A percentile compares a stretch with the other conserved stretches of the same genome.
These are phyloP conservation scores for Didymodactylos carnosus DNA, from an alignment of 2,888 invertebrate genomes.

Conservation along the genomic window DNA sequence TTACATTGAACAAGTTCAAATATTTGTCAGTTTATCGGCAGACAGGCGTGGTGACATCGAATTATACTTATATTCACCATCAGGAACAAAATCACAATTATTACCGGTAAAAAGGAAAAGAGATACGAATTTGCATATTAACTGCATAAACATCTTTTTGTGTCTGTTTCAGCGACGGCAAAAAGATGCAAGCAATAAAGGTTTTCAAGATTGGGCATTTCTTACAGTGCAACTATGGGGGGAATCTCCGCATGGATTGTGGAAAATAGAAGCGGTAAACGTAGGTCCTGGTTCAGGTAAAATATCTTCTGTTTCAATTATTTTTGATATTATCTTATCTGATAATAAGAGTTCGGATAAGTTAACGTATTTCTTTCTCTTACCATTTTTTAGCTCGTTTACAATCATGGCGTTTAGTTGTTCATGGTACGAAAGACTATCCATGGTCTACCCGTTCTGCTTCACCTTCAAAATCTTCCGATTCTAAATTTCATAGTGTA, in stretches of 20 bases:
- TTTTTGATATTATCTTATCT: too few relatives aligned
- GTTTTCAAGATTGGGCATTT: constrained; percentile 97
- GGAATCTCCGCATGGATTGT: constrained; percentile 36
- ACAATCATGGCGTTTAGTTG: not conserved
- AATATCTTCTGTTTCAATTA: too few relatives aligned
- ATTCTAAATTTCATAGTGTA: not conserved
- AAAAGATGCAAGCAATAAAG: constrained; percentile 67
- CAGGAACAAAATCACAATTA: not conserved
- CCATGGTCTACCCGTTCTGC: not conserved
- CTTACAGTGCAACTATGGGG: constrained; percentile 97
- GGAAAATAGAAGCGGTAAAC: constrained; percentile 25
- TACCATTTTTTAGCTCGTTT: not conserved
- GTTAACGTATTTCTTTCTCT: too few relatives aligned
- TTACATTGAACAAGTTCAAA: constrained; percentile 15
- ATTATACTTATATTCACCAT: constrained; percentile 10
- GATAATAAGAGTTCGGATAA: too few relatives aligned
- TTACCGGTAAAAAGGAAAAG: constrained; percentile 11
- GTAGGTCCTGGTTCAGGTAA: not conserved
- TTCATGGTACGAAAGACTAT: not conserved
- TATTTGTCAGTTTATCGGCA: constrained; percentile 2
- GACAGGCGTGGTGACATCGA: constrained; percentile 4
- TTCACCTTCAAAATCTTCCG: not conserved
- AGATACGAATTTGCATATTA: not conserved
- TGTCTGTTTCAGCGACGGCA: not conserved
- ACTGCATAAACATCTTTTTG: too few relatives aligned